Evolutionary conservation across 2,797 vertebrate genomes (phyloP), one percentile per base, ranked within the genome.

Genomic region (Spinibarbus caldwelli): DNA sequence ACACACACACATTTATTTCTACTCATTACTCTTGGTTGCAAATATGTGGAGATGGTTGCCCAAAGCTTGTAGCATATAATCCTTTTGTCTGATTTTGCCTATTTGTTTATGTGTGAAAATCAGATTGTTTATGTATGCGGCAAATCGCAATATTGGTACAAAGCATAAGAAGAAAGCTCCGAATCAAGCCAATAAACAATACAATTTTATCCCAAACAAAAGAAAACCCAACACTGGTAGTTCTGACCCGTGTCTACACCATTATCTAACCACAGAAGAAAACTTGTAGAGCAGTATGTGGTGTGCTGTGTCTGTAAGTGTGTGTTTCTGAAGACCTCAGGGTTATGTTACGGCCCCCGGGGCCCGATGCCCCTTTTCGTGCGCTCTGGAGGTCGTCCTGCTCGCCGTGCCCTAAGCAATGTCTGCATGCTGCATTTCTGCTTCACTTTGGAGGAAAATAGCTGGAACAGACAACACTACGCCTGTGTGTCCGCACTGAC

Each of bases 231-330:
- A 70, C n/a, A 57, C 10, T 57, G 15, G 2, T 43, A 49, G 14
- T 64, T 77, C 17, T 78, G 62, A 78, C 82, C 62, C 11, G 0
- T 77, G n/a, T 78, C 47, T 84, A 57, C 47, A 57, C 36, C 64
- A 78, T 84, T 45, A 78, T 78, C 21, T 76, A 21, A 78, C 75
- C 82, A 68, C 75, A 78, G 82, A 76, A 43, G 71, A 76, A 41
- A 70, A 54, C 79, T 68, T 52, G 38, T 64, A 66, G 57, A 66
- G 66, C 45, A 6, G 31, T 41, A 14, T 77, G 70, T 54, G 49
- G 31, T 3, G 19, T 62, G 76, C n/a, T 83, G 41, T 78, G 64
- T 81, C 79, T 86, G 82, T 26, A 19, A 11, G 45, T 52, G 47
- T 66, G 77, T 71, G 80, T 71, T 82, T 78, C 10, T 77, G 59